phyloP scores from a whole-genome alignment of 2,888 invertebrate genomes.

The Tachina fera region DNA sequence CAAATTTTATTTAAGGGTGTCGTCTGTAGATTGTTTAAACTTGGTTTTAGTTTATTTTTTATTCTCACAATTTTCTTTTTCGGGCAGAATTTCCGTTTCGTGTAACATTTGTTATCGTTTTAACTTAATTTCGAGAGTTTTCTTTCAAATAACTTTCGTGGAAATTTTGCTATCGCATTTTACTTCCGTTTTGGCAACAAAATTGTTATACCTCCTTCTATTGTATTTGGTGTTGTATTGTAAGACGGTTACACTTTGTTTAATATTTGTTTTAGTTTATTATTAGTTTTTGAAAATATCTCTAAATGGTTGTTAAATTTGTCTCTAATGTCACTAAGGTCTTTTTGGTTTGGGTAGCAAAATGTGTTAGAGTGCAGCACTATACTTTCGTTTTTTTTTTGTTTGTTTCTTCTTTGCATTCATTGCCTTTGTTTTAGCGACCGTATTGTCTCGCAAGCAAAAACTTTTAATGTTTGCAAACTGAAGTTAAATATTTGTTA shows the following conservation, averaged over 20 bases:
- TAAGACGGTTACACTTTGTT: conserved; percentile 56
- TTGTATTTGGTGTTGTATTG: conserved; percentile 33
- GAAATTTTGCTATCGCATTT: conserved; percentile 55
- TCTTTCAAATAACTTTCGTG: conserved; percentile 52
- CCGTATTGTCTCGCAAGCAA: conserved; percentile 39
- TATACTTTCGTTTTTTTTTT: neutral
- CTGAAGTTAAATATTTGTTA: conserved; percentile 58
- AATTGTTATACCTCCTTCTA: conserved; percentile 28
- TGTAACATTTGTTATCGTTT: conserved; percentile 63
- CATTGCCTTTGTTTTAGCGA: conserved; percentile 9
- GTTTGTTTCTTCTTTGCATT: neutral
- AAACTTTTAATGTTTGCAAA: conserved; percentile 41
- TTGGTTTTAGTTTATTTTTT: conserved; percentile 9
- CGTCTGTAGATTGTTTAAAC: conserved; percentile 33
- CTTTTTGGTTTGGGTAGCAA: neutral
- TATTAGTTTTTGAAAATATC: conserved; percentile 59
- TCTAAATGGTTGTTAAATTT: conserved; percentile 62
- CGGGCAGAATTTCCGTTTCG: conserved; percentile 41
- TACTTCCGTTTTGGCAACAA: conserved; percentile 57
- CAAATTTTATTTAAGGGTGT: conserved; percentile 41
- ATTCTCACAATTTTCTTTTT: conserved; percentile 5
- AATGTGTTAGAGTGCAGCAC: conserved; percentile 10
- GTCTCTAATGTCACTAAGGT: conserved; percentile 41
- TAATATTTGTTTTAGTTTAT: conserved; percentile 65
- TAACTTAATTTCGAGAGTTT: conserved; percentile 61